Evolutionary conservation across 2,888 invertebrate species (phyloP).

Genomic region (Oscheius sp.): DNA sequence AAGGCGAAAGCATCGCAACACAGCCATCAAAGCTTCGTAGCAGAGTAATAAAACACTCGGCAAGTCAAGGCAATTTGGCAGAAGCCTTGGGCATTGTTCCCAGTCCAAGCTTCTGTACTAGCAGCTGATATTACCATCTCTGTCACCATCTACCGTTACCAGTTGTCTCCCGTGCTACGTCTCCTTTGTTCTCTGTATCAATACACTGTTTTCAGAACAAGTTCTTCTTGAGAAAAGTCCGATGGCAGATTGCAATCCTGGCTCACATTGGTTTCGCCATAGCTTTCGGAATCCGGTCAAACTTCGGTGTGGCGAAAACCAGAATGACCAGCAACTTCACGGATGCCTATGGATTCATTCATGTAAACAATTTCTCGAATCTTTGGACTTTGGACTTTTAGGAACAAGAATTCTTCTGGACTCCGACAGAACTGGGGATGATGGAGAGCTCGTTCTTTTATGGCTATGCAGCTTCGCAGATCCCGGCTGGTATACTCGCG

Average conservation of each 20-base stretch:
- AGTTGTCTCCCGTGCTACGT: no score
- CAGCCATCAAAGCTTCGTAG: no score
- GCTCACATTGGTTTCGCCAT: conserved; percentile 73
- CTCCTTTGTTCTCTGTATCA: background rate
- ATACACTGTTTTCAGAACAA: conserved; percentile 42
- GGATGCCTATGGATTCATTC: conserved; percentile 57
- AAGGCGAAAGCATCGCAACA: no score
- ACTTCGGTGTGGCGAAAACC: conserved; percentile 93
- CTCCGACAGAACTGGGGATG: conserved; percentile 78
- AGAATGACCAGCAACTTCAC: conserved; percentile 77
- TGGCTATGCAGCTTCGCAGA: conserved; percentile 96
- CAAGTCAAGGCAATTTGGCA: no score
- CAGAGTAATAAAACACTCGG: no score
- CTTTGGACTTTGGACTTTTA: conserved; percentile 13
- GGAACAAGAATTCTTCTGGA: conserved; percentile 64
- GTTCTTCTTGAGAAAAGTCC: conserved; percentile 74
- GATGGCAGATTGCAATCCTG: conserved; percentile 75
- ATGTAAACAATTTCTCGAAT: conserved; percentile 41
- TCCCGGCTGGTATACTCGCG: conserved; percentile 95
- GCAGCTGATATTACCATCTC: no score
- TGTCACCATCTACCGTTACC: no score
- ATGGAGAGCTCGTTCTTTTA: conserved; percentile 98
- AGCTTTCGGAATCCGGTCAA: conserved; percentile 76
- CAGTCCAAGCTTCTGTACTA: no score
- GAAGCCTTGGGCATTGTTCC: no score